phyloP scores from a whole-genome alignment of 2,113 vertebrate genomes.

The Penelope pileata region DNA sequence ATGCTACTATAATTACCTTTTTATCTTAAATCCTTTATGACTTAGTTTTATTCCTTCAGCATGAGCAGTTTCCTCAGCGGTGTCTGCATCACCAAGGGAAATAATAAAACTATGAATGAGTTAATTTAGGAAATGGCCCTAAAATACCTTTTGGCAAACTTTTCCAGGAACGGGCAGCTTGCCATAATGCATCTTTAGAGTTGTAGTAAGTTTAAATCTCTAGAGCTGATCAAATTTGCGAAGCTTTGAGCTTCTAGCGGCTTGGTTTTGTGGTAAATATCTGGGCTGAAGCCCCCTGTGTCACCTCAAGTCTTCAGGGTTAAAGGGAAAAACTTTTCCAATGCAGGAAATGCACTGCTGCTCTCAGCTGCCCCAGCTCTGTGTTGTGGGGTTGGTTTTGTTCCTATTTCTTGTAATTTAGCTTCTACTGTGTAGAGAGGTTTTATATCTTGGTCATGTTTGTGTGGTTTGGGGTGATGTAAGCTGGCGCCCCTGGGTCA shows the following conservation, averaged over 20 bases:
- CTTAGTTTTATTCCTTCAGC: not conserved
- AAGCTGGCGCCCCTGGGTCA: too few species aligned
- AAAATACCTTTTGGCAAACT: slow-evolving; percentile 47
- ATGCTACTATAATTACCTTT: not conserved
- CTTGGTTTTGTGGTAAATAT: not conserved
- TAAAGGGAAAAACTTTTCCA: not conserved
- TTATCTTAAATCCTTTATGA: not conserved
- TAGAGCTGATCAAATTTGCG: slow-evolving; percentile 4
- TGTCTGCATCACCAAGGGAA: not conserved
- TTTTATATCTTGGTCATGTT: not conserved
- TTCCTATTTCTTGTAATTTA: not conserved
- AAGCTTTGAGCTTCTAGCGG: not conserved
- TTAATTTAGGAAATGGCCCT: slow-evolving; percentile 34
- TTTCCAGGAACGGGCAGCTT: not conserved
- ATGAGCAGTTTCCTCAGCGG: not conserved
- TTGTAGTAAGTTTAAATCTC: slow-evolving; percentile 22
- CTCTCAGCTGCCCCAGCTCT: not conserved
- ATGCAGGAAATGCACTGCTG: not conserved
- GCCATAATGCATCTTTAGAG: not conserved
- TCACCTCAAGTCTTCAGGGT: not conserved
- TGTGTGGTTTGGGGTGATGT: rapidly evolving
- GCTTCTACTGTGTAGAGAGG: rapidly evolving
- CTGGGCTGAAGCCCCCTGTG: not conserved
- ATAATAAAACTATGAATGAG: not conserved
- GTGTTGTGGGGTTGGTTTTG: not conserved